Evolutionary conservation across 2,113 vertebrate genomes (phyloP), one percentile per base, ranked within the genome.

Genomic region (Ageneiosus marmoratus): DNA sequence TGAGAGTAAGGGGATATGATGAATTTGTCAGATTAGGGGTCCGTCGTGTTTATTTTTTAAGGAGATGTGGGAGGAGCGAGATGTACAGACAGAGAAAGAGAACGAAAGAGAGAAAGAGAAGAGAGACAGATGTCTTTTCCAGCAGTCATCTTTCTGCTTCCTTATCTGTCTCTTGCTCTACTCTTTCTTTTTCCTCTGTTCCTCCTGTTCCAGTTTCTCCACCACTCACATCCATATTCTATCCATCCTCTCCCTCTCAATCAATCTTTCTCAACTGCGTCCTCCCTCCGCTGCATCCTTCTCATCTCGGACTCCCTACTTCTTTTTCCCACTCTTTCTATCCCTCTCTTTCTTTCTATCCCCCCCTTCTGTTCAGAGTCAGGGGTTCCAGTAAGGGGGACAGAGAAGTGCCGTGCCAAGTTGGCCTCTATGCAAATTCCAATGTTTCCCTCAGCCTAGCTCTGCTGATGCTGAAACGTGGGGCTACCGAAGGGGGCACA

Each of bases 381-480:
- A 76, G 83, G 83, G 77, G 77, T 87, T 87, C 80, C 76, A 72
- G 79, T 79, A 82, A 83, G 81, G 79, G 77, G 79, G 84, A 82
- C 60, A 20, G 70, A 63, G 77, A 56, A 86, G 89, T 86, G 92
- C 82, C 77, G 88, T 93, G 93, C 94, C 93, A 93, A 94, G 91
- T 94, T 94, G 93, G 93, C 56, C 91, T 91, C 90, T 89, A 89
- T 89, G 77, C 63, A 93, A 94, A 94, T 94, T 94, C 93, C 94
- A 93, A 89, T 88, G 86, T 90, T 90, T 89, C 79, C 86, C 87
- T 88, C 88, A 90, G 89, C 90, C 88, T 89, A 79, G 90, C 90
- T 92, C 91, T 91, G 91, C 89, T 88, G 80, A 87, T 86, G 83
- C 80, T 86, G 77, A 88, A 88, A 89, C 51, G 75, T 86, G 86